Evolutionary conservation across 2,888 invertebrate species (phyloP), one percentile per base, ranked within the genome.

Genomic region (Spisula solida): DNA sequence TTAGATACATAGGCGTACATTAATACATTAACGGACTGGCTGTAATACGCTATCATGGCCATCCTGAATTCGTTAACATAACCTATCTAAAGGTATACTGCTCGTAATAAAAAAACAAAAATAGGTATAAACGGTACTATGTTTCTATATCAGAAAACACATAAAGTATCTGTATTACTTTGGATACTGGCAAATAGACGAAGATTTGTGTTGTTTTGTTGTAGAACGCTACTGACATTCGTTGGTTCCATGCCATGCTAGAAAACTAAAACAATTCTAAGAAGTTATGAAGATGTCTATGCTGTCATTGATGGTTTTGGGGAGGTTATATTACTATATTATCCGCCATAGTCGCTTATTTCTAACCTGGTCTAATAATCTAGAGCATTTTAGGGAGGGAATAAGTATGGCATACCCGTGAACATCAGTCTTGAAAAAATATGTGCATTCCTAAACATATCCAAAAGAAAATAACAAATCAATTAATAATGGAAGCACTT

Each of bases 101-200:
- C 6, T 12, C 0, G 60, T 25, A 66, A 66, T 66, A 66, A 66
- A 66, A 41, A 66, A 1, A 20, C 56, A 20, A 56, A 56, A 56
- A 56, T 20, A 56, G 56, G 25, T 66, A 66, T 25, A 66, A 25
- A 66, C n/a, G 0, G 25, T 6, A 10, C 34, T 31, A 4, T 75
- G 75, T 75, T 12, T 75, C 75, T 75, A 75, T 31, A 75, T 75
- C 75, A 75, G 75, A 75, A 16, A 75, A 31, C 34, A 31, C 75
- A 31, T 75, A 12, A 75, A 31, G 75, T 75, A 75, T 75, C 75
- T 34, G 34, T 29, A 18, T 34, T 16, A 18, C 25, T 29, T 75
- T 75, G 29, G 12, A 34, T 31, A 75, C 75, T 34, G 75, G 75
- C 18, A 75, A 34, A 25, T 31, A 34, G 34, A 31, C 1, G 34